Base-by-base conservation (phyloP, 2,888 invertebrate genomes). In the Hesperia comma region DNA sequence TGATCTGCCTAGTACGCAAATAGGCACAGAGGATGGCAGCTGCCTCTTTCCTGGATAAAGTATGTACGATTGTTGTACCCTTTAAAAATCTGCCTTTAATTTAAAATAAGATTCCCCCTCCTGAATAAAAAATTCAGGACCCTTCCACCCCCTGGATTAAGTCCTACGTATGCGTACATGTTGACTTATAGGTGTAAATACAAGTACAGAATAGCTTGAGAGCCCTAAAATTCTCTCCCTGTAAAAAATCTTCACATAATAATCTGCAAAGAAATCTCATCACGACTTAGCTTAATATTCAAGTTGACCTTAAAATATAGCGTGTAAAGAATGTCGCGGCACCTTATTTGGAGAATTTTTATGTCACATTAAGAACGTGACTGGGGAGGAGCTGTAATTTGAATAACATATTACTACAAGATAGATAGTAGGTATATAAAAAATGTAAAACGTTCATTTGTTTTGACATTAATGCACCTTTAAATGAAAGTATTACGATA, bases 281-380 rank as follows among this genome's bases (percentile, higher is more conserved):
- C 66, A 66, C 60, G 66, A 66, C 60, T 57, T 15, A 66, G 57
- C 51, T 49, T 56, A 49, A 32, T 26, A 53, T 58, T 66, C 10
- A 53, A 53, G 58, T 43, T 15, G 33, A 69, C 64, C 68, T 69
- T 69, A 69, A 71, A 69, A 72, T 26, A 46, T 41, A 73, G 26
- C 26, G 72, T 17, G 43, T 49, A 70, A 63, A 70, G 72, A 73
- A 72, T 70, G 71, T 72, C 66, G 70, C 70, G 72, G 75, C 70
- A 71, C 78, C 78, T 74, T 80, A 72, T 77, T 70, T 70, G 68
- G 63, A 63, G 43, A 37, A 53, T 60, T 68, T 71, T 71, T 68
- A 74, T 71, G 70, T 68, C 72, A 73, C 70, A 68, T 70, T 71
- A 70, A 61, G 57, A 54, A 74, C 74, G 74, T 73, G 74, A 72